These are phyloP conservation scores for Yponomeuta evonymella DNA, from an alignment of 2,888 invertebrate species.

Conservation along the genomic window DNA sequence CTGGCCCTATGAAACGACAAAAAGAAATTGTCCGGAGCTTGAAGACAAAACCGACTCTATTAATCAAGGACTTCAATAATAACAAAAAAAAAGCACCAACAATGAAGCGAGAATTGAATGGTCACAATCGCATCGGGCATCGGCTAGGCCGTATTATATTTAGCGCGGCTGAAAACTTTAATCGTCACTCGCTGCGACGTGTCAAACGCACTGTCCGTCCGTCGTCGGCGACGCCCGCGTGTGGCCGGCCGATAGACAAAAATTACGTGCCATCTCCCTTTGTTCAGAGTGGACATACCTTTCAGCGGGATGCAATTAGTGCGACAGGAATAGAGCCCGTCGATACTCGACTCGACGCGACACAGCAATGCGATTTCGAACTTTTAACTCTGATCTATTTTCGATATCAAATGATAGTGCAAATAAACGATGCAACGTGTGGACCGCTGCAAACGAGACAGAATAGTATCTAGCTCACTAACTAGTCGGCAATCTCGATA, in stretches of 20 bases:
- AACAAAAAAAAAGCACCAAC: slow-evolving; percentile 25
- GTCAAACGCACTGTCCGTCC: slow-evolving; percentile 62
- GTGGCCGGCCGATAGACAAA: slow-evolving; percentile 69
- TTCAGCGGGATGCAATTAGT: slow-evolving; percentile 75
- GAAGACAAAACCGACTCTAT: too few relatives aligned
- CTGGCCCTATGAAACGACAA: too few relatives aligned
- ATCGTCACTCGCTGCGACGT: slow-evolving; percentile 58
- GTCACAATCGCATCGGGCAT: slow-evolving; percentile 35
- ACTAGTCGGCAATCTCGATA: too few relatives aligned
- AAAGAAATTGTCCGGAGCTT: too few relatives aligned
- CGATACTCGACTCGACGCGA: slow-evolving; percentile 51
- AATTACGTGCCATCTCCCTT: slow-evolving; percentile 72
- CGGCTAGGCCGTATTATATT: slow-evolving; percentile 49
- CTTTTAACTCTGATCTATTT: slow-evolving; percentile 70
- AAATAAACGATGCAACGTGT: slow-evolving; percentile 9
- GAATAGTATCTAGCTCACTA: background rate
- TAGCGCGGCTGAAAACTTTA: slow-evolving; percentile 72
- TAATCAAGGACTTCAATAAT: too few relatives aligned
- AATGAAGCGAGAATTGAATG: slow-evolving; percentile 25
- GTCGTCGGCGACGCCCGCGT: slow-evolving; percentile 57
- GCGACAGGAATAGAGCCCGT: slow-evolving; percentile 65
- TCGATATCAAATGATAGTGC: slow-evolving; percentile 64
- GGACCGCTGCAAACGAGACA: background rate
- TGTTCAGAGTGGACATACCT: slow-evolving; percentile 75
- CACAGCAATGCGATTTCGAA: slow-evolving; percentile 63